Base-by-base conservation (phyloP, 2,797 vertebrate genomes). In the Crenuchus spilurus region DNA sequence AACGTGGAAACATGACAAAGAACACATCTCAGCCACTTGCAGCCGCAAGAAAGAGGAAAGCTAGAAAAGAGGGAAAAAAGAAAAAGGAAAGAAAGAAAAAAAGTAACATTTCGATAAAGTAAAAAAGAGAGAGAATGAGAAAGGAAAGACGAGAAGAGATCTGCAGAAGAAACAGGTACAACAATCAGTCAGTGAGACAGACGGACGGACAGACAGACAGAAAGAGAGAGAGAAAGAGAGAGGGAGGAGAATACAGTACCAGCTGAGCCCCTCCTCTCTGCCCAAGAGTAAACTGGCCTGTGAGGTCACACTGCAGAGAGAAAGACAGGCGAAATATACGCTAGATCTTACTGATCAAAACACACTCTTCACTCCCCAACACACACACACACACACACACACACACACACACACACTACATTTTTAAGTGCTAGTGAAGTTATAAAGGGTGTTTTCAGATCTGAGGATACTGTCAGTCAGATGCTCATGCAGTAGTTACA, bases 261-360 rank as follows among this genome's bases (percentile, higher is more conserved):
- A 91, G 90, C 90, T 92, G 91, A 93, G 90, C 91, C 92, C 92
- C 89, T 93, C 92, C 89, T 94, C 92, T 91, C 92, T 94, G 92
- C 91, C 92, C 90, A 94, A 92, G 88, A 93, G 91, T 89, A 93
- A 90, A 91, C 92, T 93, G 90, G 91, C 93, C 89, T 92, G 91
- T 86, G 91, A 92, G 82, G 90, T 88, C 90, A 93, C 89, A 83
- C 89, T 91, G 90, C 86, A 85, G 86, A 87, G 82, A 87, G 65
- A 84, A 86, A 86, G 55, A 82, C 51, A 77, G 57, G 75, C 13
- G 61, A 76, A 49, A 63, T 75, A 57, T 76, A 77, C 35, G 61
- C 72, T 82, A 82, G 80, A 22, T 79, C 48, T 65, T 69, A 44
- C 54, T 63, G 35, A 72, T 74, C 6, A 75, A 70, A 28, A 61